phyloP scores from a whole-genome alignment of 2,888 invertebrate genomes.

The Acanthopleura granulata region DNA sequence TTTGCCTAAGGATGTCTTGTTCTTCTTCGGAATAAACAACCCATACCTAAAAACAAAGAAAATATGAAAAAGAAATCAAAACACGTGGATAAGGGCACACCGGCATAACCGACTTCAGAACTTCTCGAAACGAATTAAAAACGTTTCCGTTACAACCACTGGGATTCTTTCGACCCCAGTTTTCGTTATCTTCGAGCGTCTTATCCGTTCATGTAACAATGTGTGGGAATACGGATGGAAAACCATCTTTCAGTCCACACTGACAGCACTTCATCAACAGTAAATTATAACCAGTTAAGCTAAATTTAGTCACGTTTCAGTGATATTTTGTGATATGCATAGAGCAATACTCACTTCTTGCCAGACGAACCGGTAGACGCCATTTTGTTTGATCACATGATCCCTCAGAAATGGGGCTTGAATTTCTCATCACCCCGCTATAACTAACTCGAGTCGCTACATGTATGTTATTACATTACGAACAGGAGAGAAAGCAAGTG shows the following conservation, averaged over 20 bases:
- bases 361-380: not conserved
- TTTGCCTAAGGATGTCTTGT: not conserved
- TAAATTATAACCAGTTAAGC: too few relatives aligned
- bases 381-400: conserved; percentile 9
- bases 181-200: not conserved
- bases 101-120: too few relatives aligned
- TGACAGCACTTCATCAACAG: too few relatives aligned
- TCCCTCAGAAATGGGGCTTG: not conserved
- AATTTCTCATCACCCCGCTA: too few relatives aligned
- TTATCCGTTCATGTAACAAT: not conserved
- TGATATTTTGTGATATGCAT: not conserved
- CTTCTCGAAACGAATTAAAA: too few relatives aligned
- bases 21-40: conserved; percentile 13
- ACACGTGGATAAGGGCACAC: not conserved
- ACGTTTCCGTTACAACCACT: too few relatives aligned
- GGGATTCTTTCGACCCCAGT: not conserved
- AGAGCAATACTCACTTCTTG: not conserved
- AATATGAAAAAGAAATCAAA: not conserved
- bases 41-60: conserved; percentile 8
- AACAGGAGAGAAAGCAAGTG: too few relatives aligned
- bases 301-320: too few relatives aligned
- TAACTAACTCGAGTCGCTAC: too few relatives aligned
- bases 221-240: not conserved
- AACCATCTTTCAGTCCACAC: not conserved
- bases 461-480: too few relatives aligned